Base-by-base conservation (phyloP, 1,140 invertebrate species). In the Bombyx mandarina region DNA sequence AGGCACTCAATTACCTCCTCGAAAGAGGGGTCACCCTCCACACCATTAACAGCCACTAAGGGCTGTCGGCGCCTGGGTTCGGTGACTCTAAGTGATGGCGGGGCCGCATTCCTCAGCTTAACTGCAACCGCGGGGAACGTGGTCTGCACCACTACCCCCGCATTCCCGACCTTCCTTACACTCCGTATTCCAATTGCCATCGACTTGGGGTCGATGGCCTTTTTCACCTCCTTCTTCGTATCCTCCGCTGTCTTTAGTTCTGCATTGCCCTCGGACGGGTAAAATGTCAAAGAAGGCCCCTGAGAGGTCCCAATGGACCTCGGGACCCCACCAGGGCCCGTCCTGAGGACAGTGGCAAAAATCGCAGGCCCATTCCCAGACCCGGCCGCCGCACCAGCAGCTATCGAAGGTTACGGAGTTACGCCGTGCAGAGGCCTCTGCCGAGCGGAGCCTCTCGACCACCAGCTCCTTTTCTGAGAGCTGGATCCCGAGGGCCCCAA, bases 131-230 rank as follows among this genome's bases (percentile, higher is more conserved):
- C 61, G 10, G 22, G 22, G 0, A 10, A 43, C 0, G 61, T 45
- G 1, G 63, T 66, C 8, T 56, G 54, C 0, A 69, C 49, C 0
- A 60, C 8, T 4, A 69, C 57, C 0, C 61, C 67, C 1, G 58
- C 58, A 49, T 69, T 69, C 0, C 66, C 63, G 1, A 61, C 43
- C 9, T 51, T 59, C 0, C 58, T 26, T 0, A 69, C 47, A 1
- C 45, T 43, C 1, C 50, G 12, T 1, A 63, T 35, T 10, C 55
- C 58, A n/a, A 60, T 5, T 4, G 52, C 7, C 2, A 54, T 26
- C 2, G 10, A 45, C 0, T 53, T 46, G 2, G 57, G 57, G 5
- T 58, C 51, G 0, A 56, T n/a, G 0, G 45, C 18, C 12, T 58
- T 46, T 57, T 65, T 61, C 0, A 60, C 7, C 0, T n/a, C 52